A percentile compares a stretch with the other conserved stretches of the same genome.
Evolutionary conservation across 2,113 vertebrate species (phyloP).

Genomic region (Eolophus roseicapilla): DNA sequence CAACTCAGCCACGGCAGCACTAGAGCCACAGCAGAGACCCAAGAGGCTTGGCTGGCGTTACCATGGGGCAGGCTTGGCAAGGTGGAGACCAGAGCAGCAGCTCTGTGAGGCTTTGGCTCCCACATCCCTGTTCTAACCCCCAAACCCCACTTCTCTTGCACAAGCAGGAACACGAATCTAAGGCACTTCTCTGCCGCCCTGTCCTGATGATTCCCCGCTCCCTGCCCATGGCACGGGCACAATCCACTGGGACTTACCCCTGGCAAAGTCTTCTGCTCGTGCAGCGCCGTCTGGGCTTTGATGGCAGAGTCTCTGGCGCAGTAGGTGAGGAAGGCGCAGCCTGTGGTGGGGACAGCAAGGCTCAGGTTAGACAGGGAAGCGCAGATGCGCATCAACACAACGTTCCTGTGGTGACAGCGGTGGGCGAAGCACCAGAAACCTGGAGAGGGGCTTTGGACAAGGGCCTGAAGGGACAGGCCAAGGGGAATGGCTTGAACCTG

Average conservation of each 20-base stretch:
- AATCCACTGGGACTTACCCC: conserved; percentile 83
- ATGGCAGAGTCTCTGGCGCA: conserved; percentile 97
- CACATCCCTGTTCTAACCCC: not conserved
- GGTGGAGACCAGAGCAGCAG: not conserved
- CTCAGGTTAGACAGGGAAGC: not conserved
- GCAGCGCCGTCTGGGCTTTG: conserved; percentile 97
- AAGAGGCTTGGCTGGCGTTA: not conserved
- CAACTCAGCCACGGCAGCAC: not conserved
- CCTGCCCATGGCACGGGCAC: not conserved
- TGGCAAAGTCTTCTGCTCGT: conserved; percentile 97
- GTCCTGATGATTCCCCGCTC: not conserved
- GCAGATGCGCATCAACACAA: not conserved
- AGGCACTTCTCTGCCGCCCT: not conserved
- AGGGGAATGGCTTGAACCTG: not conserved
- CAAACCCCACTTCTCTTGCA: not conserved
- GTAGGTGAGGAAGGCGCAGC: conserved; percentile 97
- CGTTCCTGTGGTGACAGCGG: accelerated
- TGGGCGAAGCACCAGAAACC: not conserved
- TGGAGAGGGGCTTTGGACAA: not conserved
- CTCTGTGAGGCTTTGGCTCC: not conserved
- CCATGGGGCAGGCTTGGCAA: not conserved
- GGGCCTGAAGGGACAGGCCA: not conserved
- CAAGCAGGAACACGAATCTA: not conserved
- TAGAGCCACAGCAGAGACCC: not conserved
- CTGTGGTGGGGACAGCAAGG: conserved; percentile 70